These are phyloP conservation scores for Pandemis corylana DNA, from an alignment of 2,888 invertebrate species.

Conservation along the genomic window DNA sequence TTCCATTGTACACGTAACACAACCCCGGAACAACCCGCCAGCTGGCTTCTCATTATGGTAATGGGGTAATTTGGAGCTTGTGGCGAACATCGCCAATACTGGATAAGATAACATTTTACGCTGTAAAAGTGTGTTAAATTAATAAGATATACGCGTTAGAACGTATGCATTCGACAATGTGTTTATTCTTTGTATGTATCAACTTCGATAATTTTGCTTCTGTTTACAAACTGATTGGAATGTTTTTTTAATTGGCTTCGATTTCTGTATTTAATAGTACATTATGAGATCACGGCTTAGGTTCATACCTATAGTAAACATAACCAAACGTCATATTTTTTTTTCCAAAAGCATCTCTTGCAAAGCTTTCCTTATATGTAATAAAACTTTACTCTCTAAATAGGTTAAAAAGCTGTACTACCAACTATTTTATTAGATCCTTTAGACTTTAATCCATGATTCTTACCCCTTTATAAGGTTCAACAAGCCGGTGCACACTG, in stretches of 20 bases:
- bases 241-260: too few relatives aligned
- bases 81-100: conserved; percentile 47
- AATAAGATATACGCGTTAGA: not conserved
- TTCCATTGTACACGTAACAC: not conserved
- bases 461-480: not conserved
- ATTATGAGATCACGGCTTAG: not conserved
- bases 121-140: not conserved
- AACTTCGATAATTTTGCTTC: too few relatives aligned
- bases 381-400: too few relatives aligned
- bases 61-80: conserved; percentile 65
- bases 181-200: too few relatives aligned
- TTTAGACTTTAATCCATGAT: not conserved
- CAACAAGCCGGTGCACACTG: conserved; percentile 16
- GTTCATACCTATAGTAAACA: not conserved
- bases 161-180: too few relatives aligned
- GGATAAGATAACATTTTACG: conserved; percentile 19
- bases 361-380: too few relatives aligned
- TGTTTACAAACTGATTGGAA: too few relatives aligned
- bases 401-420: too few relatives aligned
- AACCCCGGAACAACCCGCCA: conserved; percentile 43
- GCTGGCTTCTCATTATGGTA: conserved; percentile 67
- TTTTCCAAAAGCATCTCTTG: not conserved
- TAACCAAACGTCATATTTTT: not conserved
- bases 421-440: too few relatives aligned
- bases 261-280: not conserved